Conservation (phyloP, 2,113 vertebrate genomes). For the Calcarius ornatus region DNA sequence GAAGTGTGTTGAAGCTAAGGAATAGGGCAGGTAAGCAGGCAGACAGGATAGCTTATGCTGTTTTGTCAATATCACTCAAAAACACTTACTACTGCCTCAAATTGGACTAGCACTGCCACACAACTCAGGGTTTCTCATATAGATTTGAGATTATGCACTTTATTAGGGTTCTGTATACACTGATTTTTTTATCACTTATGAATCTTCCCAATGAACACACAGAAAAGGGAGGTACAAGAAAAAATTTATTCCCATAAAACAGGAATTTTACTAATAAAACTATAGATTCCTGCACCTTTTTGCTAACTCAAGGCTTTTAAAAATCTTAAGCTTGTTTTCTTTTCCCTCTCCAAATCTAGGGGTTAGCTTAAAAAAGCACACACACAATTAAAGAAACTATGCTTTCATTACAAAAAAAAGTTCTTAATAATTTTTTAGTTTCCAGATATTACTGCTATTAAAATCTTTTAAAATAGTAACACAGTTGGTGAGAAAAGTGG, state of each 20-base stretch:
- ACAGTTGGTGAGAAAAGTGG: background rate
- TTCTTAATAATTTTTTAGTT: background rate
- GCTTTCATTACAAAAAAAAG: background rate
- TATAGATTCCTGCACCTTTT: background rate
- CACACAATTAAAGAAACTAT: background rate
- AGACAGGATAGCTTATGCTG: background rate
- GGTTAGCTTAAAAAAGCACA: background rate
- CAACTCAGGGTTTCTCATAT: background rate
- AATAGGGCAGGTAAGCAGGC: background rate
- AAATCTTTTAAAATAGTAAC: background rate
- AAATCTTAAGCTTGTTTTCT: background rate
- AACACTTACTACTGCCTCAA: background rate
- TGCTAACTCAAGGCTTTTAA: background rate
- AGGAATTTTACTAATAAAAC: background rate
- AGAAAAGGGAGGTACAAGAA: background rate
- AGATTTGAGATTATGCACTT: background rate
- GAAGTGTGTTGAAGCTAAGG: background rate
- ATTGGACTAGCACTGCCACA: background rate
- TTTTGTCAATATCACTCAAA: background rate
- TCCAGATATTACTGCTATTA: background rate
- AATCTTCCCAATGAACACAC: background rate
- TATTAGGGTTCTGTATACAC: background rate
- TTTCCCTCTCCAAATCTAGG: background rate
- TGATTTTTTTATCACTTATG: background rate
- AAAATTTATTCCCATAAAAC: background rate